Percentiles rank a stretch among this genome's conserved stretches.
phyloP scores from a whole-genome alignment of 1,140 invertebrate genomes.

The Goniozus legneri region DNA sequence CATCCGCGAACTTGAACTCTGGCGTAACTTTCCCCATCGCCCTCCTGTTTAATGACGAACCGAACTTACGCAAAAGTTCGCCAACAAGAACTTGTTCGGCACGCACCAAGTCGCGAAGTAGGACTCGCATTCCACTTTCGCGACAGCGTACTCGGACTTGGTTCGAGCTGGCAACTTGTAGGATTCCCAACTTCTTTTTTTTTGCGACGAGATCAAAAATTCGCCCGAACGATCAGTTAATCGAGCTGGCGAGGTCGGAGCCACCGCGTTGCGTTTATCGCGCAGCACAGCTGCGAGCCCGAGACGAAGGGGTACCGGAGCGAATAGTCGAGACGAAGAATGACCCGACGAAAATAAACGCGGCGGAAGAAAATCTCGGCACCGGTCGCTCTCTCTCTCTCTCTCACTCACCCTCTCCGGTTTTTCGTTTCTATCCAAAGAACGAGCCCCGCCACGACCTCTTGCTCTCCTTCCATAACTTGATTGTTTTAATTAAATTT shows the following conservation, averaged over 20 bases:
- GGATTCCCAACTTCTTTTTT: no score
- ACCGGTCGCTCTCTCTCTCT: constrained; percentile 30
- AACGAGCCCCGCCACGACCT: constrained; percentile 26
- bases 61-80: constrained; percentile 31
- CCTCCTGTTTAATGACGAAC: constrained; percentile 34
- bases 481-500: constrained; percentile 58
- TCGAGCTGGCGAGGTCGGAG: no score
- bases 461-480: constrained; percentile 49
- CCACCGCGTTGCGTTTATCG: no score
- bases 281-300: no score
- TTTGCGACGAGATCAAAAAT: no score
- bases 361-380: constrained; percentile 43
- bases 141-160: constrained; percentile 4
- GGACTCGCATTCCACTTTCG: no score
- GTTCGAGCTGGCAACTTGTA: no score
- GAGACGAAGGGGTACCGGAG: no score
- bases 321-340: constrained; percentile 10
- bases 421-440: constrained; percentile 24
- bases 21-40: no score
- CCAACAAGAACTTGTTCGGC: constrained; percentile 31
- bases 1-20: constrained; percentile 31
- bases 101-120: no score
- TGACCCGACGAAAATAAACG: constrained; percentile 35
- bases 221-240: no score
- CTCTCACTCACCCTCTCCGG: constrained; percentile 25